Evolutionary conservation across 1,140 invertebrate species (phyloP).

Genomic region (Orchestia grillus): DNA sequence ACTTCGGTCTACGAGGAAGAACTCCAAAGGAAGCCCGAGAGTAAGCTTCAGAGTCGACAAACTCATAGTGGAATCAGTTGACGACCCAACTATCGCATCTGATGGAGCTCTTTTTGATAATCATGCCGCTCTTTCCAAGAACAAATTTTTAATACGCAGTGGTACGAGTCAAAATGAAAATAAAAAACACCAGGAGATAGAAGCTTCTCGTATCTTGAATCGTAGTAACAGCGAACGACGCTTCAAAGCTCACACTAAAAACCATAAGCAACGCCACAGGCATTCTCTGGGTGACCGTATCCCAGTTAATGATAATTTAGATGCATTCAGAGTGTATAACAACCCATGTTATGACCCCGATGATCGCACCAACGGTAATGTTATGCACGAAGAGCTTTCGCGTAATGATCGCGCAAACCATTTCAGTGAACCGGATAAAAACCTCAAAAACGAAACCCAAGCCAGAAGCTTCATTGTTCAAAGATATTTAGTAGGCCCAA

Average conservation of each 20-base stretch:
- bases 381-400: background rate
- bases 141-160: background rate
- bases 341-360: conserved; percentile 47
- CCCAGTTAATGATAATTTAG: background rate
- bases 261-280: background rate
- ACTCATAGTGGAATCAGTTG: conserved; percentile 25
- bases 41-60: conserved; percentile 36
- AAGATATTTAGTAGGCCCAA: background rate
- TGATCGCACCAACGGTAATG: conserved; percentile 11
- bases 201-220: background rate
- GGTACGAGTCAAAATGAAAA: background rate
- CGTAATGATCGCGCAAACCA: background rate
- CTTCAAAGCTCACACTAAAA: background rate
- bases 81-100: background rate
- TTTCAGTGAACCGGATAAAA: background rate
- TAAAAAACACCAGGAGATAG: background rate
- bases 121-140: background rate
- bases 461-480: background rate
- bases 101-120: background rate
- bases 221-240: conserved; percentile 8
- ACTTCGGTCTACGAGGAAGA: background rate
- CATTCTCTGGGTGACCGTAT: background rate
- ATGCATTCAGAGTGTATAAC: conserved; percentile 34
- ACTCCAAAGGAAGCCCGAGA: background rate
- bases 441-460: background rate